These are phyloP conservation scores for Neolamprologus toae DNA, from an alignment of 2,113 vertebrate species.

Conservation along the genomic window DNA sequence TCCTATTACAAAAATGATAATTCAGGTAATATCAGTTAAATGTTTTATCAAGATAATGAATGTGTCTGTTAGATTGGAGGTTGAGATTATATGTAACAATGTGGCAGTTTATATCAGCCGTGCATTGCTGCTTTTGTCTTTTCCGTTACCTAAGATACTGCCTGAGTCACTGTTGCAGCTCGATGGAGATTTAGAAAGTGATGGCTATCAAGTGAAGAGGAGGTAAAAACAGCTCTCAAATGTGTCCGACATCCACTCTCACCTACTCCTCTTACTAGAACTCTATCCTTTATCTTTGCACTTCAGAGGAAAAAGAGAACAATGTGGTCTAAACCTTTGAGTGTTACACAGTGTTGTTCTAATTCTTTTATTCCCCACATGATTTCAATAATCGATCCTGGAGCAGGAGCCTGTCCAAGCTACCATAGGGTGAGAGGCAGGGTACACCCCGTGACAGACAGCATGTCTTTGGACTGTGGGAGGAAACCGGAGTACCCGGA, in stretches of 20 bases:
- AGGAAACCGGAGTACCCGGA: neutral
- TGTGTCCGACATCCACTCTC: slow-evolving; percentile 26
- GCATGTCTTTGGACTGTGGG: neutral
- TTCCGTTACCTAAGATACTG: slow-evolving; percentile 31
- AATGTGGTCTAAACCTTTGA: neutral
- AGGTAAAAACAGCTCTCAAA: slow-evolving; percentile 35
- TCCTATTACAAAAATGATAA: neutral
- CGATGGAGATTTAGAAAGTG: slow-evolving; percentile 33
- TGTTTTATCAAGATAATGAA: slow-evolving; percentile 11
- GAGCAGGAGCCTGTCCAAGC: neutral
- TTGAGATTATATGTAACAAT: neutral
- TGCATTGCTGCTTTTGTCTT: slow-evolving; percentile 4
- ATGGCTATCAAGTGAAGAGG: slow-evolving; percentile 40
- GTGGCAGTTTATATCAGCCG: neutral
- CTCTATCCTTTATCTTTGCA: neutral
- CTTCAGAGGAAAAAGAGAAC: neutral
- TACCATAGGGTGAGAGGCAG: neutral
- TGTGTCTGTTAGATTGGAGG: slow-evolving; percentile 8
- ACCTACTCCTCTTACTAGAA: neutral
- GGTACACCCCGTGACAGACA: neutral
- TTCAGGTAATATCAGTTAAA: slow-evolving; percentile 11
- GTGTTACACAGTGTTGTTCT: neutral
- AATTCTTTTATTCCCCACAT: neutral
- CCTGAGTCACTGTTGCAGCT: slow-evolving; percentile 50
- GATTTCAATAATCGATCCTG: neutral